Evolutionary conservation across 2,113 vertebrate species (phyloP).

Genomic region (Circaetus gallicus): DNA sequence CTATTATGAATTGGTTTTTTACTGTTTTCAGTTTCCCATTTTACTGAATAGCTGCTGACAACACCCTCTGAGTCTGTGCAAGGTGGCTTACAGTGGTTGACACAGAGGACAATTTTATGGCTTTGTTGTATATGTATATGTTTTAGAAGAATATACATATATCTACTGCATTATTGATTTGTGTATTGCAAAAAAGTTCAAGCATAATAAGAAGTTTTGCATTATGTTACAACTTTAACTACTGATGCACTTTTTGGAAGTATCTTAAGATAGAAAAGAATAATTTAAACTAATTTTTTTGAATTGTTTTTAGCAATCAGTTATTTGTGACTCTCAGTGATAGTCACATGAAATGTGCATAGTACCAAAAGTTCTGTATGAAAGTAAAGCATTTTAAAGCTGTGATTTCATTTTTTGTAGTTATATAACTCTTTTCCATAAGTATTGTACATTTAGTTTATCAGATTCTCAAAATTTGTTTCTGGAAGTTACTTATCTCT

Average conservation of each 20-base stretch:
- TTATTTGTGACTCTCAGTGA: background rate
- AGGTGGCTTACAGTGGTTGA: conserved; percentile 31
- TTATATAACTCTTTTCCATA: background rate
- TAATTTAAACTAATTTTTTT: background rate
- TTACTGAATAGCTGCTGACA: conserved; percentile 52
- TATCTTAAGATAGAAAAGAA: background rate
- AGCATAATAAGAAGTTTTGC: background rate
- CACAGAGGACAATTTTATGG: background rate
- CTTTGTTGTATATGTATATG: background rate
- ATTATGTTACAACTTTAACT: background rate
- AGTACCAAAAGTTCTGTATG: background rate
- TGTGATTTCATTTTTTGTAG: background rate
- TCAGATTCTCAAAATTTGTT: conserved; percentile 10
- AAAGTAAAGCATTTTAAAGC: background rate
- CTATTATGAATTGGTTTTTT: conserved; percentile 45
- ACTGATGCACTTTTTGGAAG: background rate
- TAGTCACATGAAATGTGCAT: background rate
- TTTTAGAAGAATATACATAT: background rate
- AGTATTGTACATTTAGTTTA: background rate
- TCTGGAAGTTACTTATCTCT: conserved; percentile 9
- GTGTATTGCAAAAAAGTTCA: background rate
- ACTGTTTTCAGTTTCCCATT: conserved; percentile 52
- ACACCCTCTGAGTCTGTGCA: background rate
- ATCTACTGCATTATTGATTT: background rate
- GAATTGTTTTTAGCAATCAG: background rate